Percentiles rank a stretch among this genome's conserved stretches.
Evolutionary conservation across 2,797 vertebrate genomes (phyloP).

Genomic region (Falco columbarius): DNA sequence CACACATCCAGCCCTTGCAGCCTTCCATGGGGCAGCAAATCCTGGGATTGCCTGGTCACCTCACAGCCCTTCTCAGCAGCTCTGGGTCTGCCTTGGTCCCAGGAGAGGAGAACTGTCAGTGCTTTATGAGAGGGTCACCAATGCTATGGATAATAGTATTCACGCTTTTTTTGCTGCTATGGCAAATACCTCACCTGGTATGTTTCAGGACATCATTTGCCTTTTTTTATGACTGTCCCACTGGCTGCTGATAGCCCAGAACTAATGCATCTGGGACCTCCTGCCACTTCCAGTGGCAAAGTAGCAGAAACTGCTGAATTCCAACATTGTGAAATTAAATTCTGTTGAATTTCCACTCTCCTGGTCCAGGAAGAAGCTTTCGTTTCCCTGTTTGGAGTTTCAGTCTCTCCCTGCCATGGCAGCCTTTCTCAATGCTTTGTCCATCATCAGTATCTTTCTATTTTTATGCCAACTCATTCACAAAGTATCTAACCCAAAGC

Average conservation of each 20-base stretch:
- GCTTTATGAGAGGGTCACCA: neutral
- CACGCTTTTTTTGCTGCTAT: neutral
- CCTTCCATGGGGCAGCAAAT: neutral
- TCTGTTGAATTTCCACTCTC: neutral
- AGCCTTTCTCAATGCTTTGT: neutral
- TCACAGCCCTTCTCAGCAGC: neutral
- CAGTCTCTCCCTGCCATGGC: neutral
- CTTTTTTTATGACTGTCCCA: neutral
- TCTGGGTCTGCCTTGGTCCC: neutral
- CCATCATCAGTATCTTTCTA: neutral
- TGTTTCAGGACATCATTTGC: neutral
- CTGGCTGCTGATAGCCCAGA: neutral
- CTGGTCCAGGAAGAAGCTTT: neutral
- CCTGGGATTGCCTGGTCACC: neutral
- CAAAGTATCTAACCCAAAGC: neutral
- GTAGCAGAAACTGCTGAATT: neutral
- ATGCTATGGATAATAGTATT: neutral
- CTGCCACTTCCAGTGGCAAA: neutral
- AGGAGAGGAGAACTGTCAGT: neutral
- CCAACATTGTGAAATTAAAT: neutral
- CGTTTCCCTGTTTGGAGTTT: neutral
- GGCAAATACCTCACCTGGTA: neutral
- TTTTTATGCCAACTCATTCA: neutral
- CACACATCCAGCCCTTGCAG: neutral
- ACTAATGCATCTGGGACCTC: neutral